phyloP scores from a whole-genome alignment of 2,888 invertebrate species.

The Coelinius sp. region DNA sequence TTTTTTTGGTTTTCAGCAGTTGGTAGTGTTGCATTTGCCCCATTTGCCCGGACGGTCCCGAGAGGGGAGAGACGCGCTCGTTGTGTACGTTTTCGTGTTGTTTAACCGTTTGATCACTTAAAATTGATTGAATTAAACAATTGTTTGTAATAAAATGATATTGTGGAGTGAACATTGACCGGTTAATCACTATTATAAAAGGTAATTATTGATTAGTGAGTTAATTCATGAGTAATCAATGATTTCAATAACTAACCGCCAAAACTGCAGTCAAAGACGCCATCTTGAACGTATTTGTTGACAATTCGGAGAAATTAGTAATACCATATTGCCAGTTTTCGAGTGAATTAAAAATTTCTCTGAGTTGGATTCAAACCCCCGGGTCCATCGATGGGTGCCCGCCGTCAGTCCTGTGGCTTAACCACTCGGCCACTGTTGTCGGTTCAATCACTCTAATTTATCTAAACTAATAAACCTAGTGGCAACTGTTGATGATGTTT shows the following conservation, averaged over 20 bases:
- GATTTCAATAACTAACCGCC: slow-evolving; percentile 59
- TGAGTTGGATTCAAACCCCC: too few species aligned
- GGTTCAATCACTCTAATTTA: too few species aligned
- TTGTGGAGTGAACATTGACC: slow-evolving; percentile 43
- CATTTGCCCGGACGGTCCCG: background rate
- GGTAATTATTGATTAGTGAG: slow-evolving; percentile 40
- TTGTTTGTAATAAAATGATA: slow-evolving; percentile 45
- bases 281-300: slow-evolving; percentile 66
- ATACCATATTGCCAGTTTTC: slow-evolving; percentile 45
- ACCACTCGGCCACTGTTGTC: too few species aligned
- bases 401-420: too few species aligned
- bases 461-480: too few species aligned
- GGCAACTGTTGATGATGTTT: background rate
- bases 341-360: slow-evolving; percentile 28
- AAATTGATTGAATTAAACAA: background rate
- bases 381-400: too few species aligned
- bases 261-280: slow-evolving; percentile 63
- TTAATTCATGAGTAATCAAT: slow-evolving; percentile 23
- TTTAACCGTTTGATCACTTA: background rate
- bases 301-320: slow-evolving; percentile 50
- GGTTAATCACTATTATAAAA: slow-evolving; percentile 32
- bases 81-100: slow-evolving; percentile 24
- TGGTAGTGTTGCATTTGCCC: background rate
- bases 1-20: background rate
- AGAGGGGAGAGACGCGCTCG: slow-evolving; percentile 28